phyloP scores from a whole-genome alignment of 2,888 invertebrate species.

The Drosophila mimetica region DNA sequence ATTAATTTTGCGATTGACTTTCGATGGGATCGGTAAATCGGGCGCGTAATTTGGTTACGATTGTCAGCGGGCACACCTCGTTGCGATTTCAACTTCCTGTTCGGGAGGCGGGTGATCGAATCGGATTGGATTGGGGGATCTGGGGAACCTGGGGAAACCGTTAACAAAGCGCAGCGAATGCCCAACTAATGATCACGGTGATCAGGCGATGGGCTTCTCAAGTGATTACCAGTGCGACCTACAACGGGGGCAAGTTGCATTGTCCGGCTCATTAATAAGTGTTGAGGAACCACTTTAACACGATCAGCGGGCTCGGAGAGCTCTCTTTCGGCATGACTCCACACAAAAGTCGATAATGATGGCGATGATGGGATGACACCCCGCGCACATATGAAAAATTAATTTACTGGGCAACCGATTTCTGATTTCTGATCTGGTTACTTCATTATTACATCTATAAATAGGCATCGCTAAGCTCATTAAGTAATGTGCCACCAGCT shows the following conservation, averaged over 20 bases:
- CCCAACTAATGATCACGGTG: conserved; percentile 73
- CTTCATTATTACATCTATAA: conserved; percentile 79
- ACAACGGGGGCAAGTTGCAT: conserved; percentile 62
- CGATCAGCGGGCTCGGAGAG: conserved; percentile 58
- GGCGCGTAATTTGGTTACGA: conserved; percentile 74
- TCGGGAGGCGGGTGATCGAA: conserved; percentile 2
- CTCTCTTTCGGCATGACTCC: conserved; percentile 57
- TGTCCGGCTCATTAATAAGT: conserved; percentile 76
- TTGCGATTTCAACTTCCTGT: conserved; percentile 62
- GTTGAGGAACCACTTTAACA: conserved; percentile 73
- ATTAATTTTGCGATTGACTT: conserved; percentile 56
- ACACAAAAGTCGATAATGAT: conserved; percentile 60
- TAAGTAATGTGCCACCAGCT: conserved; percentile 68
- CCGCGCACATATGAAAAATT: conserved; percentile 72
- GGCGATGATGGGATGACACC: conserved; percentile 33
- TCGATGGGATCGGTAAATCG: conserved; percentile 32
- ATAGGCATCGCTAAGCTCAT: conserved; percentile 75
- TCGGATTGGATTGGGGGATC: conserved; percentile 3
- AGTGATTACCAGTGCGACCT: conserved; percentile 73
- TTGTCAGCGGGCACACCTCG: conserved; percentile 69
- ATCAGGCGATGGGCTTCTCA: conserved; percentile 59
- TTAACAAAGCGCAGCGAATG: conserved; percentile 77
- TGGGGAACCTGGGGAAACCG: conserved; percentile 47
- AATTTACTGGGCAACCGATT: conserved; percentile 66
- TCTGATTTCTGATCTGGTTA: conserved; percentile 71